A percentile compares a stretch with the other conserved stretches of the same genome.
Evolutionary conservation across 2,888 invertebrate species (phyloP).

Genomic region (Caenorhabditis auriculariae): DNA sequence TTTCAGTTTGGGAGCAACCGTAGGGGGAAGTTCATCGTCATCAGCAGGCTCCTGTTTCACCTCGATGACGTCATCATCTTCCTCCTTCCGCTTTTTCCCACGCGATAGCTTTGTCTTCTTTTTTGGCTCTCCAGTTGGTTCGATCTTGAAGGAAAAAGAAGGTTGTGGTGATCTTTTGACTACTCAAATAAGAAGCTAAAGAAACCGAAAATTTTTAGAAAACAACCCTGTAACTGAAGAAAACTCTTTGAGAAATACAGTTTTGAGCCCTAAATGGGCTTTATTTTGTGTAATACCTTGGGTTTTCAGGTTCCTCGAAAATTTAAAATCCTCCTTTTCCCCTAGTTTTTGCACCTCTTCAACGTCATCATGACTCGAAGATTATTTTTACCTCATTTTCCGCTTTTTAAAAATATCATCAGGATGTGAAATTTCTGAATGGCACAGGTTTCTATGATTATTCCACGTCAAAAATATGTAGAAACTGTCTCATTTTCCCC

Average conservation of each 20-base stretch:
- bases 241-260: background rate
- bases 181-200: background rate
- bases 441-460: too few relatives aligned
- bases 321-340: too few relatives aligned
- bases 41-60: background rate
- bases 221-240: background rate
- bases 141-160: background rate
- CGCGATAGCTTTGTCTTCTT: conserved; percentile 11
- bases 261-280: too few relatives aligned
- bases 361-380: conserved; percentile 10
- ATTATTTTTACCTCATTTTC: conserved; percentile 17
- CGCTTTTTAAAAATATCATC: too few relatives aligned
- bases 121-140: conserved; percentile 6
- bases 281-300: too few relatives aligned
- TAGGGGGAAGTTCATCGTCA: conserved; percentile 2
- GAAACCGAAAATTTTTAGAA: background rate
- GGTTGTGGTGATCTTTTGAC: conserved; percentile 1
- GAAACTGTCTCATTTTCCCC: too few relatives aligned
- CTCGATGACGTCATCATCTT: conserved; percentile 8
- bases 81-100: conserved; percentile 5
- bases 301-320: too few relatives aligned
- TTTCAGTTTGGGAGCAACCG: conserved; percentile 4
- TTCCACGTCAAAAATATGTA: too few relatives aligned
- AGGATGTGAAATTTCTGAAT: too few relatives aligned
- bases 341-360: too few relatives aligned